These are phyloP conservation scores for human DNA, from an alignment of 2,113 vertebrate species.

Conservation along the genomic window GRCh38 chr6:2099501-2100000, in stretches of 20 bases:
- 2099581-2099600: constrained; percentile 64
- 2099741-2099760: constrained; percentile 51
- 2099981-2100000: neutral
- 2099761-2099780: constrained; percentile 55
- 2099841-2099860: constrained; percentile 58
- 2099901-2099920: neutral
- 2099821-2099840: neutral
- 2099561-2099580: constrained; percentile 50
- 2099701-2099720: constrained; percentile 56
- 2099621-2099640: constrained; percentile 38
- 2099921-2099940: neutral
- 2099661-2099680: constrained; percentile 63
- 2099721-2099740: constrained; percentile 6
- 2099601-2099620: constrained; percentile 59
- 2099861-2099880: constrained; percentile 52
- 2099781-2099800: constrained; percentile 68
- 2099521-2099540: neutral
- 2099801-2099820: neutral
- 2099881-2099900: neutral
- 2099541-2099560: constrained; percentile 35
- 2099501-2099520: neutral
- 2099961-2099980: neutral
- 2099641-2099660: constrained; percentile 50
- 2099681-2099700: constrained; percentile 69
- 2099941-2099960: neutral